Base-by-base conservation (phyloP, 2,888 invertebrate genomes). In the Drosophila eohydei region DNA sequence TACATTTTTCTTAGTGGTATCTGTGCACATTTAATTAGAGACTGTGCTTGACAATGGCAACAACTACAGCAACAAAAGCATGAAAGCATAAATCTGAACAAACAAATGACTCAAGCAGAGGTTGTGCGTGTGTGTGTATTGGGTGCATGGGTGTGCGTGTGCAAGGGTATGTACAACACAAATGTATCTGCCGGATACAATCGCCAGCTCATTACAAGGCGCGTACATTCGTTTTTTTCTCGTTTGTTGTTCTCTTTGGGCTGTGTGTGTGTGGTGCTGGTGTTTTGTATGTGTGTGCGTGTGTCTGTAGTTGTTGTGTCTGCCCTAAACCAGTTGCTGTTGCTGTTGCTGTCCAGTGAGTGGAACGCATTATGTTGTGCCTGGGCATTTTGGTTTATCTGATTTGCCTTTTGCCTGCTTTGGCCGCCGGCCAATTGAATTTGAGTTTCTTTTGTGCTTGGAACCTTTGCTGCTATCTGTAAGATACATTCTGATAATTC, bases 121-220 rank as follows among this genome's bases (percentile, higher is more conserved):
- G 36, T 16, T 59, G 26, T 34, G 21, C 30, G 16, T 36, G n/a
- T 26, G n/a, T 58, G 21, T 30, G 12, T 41, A 11, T 32, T 36
- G 30, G 34, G 14, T 36, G 56, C 46, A 26, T 38, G 11, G 40
- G 11, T 14, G 9, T 34, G 14, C 21, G 21, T 36, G 60, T 52
- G 63, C 32, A 50, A 44, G 38, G 38, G 28, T 36, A 30, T 55
- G 69, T 59, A 50, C 36, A 63, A 60, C 70, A 79, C 74, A 83
- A 80, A 74, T 80, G 84, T 81, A 82, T 88, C 88, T 83, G 69
- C 60, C 84, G 78, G 82, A 88, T 88, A 83, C 74, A 82, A 86
- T 86, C 88, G 70, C 76, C 80, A 77, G 82, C 82, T 80, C 83
- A 85, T 85, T 85, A 88, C 83, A 80, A 77, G 81, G 55, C 81